These are phyloP conservation scores for Lepidurus packardi DNA, from an alignment of 1,140 invertebrate species.

Conservation along the genomic window DNA sequence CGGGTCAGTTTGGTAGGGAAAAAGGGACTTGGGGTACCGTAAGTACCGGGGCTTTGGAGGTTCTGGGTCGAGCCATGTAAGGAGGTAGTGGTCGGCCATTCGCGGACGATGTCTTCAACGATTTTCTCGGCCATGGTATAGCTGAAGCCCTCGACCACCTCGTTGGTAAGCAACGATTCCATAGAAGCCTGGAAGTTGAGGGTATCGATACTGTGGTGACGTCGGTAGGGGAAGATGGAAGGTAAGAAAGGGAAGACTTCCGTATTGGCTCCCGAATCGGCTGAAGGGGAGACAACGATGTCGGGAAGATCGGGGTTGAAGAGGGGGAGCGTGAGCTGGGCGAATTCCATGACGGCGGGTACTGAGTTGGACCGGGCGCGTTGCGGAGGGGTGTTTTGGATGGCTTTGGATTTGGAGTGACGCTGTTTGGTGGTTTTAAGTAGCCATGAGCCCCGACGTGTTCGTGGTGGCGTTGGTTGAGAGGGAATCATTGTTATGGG, in stretches of 20 bases:
- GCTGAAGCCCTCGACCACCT: slow-evolving; percentile 37
- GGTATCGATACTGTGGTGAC: slow-evolving; percentile 32
- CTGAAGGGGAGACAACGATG: slow-evolving; percentile 30
- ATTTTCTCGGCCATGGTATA: slow-evolving; percentile 35
- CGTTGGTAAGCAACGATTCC: slow-evolving; percentile 33
- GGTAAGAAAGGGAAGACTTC: background rate
- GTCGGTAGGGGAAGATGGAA: slow-evolving; percentile 3
- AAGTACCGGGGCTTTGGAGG: background rate
- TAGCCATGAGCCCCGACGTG: slow-evolving; percentile 32
- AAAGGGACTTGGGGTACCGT: background rate
- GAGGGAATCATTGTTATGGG: slow-evolving; percentile 28
- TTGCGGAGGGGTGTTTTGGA: slow-evolving; percentile 25
- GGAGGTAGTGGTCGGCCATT: background rate
- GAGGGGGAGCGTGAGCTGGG: slow-evolving; percentile 26
- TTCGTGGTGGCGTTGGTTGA: slow-evolving; percentile 33
- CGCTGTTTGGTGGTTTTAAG: slow-evolving; percentile 31
- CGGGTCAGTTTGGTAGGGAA: background rate
- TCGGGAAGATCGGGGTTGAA: slow-evolving; percentile 28
- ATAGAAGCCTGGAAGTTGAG: slow-evolving; percentile 23
- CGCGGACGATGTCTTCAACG: slow-evolving; percentile 34
- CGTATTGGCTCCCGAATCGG: background rate
- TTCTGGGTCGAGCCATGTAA: background rate
- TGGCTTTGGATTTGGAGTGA: slow-evolving; percentile 20
- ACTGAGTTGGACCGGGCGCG: slow-evolving; percentile 34
- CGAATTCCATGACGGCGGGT: slow-evolving; percentile 33